Base-by-base conservation (phyloP, 2,113 vertebrate genomes). In the Cephalopterus ornatus region DNA sequence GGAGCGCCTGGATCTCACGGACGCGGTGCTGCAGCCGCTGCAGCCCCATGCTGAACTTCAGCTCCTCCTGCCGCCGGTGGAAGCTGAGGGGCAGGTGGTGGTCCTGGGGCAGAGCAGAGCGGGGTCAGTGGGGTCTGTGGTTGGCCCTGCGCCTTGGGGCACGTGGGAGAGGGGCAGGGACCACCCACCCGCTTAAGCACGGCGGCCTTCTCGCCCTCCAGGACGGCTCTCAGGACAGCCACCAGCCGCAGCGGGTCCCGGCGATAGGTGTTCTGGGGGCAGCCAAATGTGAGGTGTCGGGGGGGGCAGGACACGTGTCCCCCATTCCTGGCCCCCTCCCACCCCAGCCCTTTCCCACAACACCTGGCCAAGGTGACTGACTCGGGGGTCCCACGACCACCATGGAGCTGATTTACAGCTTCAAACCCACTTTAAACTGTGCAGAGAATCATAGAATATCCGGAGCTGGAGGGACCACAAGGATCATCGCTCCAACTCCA, bases 21-120 rank as follows among this genome's bases (percentile, higher is more conserved):
- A 97, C 17, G 3, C 90, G 93, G 59, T 98, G 97, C 72, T 97
- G 97, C 58, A 98, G 95, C 78, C 96, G 96, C 93, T 88, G 95
- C 76, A 98, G 89, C 15, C 73, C 96, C 77, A 98, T 90, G 44
- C 59, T 59, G 73, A 98, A 98, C 91, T 97, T 98, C 33, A 98
- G 96, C 78, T 98, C 98, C 95, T 98, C 98, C 85, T 98, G 98
- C 21, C 97, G 97, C 93, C 94, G 97, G 75, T 97, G 97, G 94
- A 98, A 98, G 88, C 95, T 50, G 78, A 97, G 95, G 49, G 97
- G 97, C 89, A 98, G 56, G 35, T 97, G 97, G 19, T n/a, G 97
- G 80, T 96, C 83, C 95, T 97, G 82, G 68, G 55, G 83, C 42
- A 58, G 68, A n/a, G 79, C 65, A 83, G 37, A 52, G 85, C 0